A percentile compares a stretch with the other conserved stretches of the same genome.
These are phyloP conservation scores for Microvelia longipes DNA, from an alignment of 1,140 invertebrate species.

Conservation along the genomic window DNA sequence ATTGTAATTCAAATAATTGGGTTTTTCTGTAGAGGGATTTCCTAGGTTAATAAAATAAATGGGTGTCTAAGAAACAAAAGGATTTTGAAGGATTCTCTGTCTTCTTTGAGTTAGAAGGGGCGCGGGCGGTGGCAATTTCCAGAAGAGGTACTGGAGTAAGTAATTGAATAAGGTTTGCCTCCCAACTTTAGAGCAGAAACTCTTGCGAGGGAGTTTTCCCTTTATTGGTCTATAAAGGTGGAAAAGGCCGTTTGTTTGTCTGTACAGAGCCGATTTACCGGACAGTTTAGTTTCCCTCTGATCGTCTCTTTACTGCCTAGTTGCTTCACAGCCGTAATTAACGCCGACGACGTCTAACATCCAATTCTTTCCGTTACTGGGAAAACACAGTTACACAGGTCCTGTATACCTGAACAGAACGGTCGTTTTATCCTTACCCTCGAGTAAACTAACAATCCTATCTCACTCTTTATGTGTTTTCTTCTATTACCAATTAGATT, in stretches of 20 bases:
- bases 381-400: no score
- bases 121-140: neutral
- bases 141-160: neutral
- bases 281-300: neutral
- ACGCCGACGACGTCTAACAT: neutral
- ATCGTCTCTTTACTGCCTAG: conserved; percentile 2
- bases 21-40: neutral
- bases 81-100: neutral
- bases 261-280: neutral
- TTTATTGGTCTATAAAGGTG: conserved; percentile 4
- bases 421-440: no score
- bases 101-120: neutral
- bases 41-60: neutral
- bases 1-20: neutral
- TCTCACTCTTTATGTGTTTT: no score
- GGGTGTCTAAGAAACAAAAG: neutral
- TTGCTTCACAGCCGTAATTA: neutral
- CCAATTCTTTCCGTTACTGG: neutral
- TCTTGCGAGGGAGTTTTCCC: neutral
- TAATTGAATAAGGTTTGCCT: conserved; percentile 1
- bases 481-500: no score
- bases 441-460: no score
- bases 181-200: neutral
- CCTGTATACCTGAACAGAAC: no score
- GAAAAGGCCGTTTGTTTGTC: conserved; percentile 1